phyloP scores from a whole-genome alignment of 2,888 invertebrate species.

The Pseudococcus jackbeardsleyi region DNA sequence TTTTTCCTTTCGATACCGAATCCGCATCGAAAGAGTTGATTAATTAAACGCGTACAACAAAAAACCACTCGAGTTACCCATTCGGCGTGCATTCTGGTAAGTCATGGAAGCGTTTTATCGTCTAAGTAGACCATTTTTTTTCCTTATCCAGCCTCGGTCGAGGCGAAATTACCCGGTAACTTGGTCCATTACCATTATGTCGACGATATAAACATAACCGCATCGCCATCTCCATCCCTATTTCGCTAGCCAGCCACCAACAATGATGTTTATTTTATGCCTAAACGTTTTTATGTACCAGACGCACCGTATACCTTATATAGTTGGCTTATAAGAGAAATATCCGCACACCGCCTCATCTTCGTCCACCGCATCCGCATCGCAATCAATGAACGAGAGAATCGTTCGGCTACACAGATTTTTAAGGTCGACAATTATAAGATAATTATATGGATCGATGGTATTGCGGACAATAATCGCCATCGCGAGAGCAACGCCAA shows the following conservation, averaged over 20 bases:
- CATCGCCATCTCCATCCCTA: background rate
- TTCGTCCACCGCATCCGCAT: background rate
- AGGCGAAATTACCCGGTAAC: background rate
- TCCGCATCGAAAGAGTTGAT: constrained; percentile 1
- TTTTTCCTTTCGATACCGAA: constrained; percentile 29
- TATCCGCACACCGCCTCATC: background rate
- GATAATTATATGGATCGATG: constrained; percentile 54
- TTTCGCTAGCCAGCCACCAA: background rate
- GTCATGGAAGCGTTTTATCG: background rate
- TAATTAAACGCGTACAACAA: constrained; percentile 11
- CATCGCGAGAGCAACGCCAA: background rate
- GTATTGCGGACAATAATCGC: constrained; percentile 37
- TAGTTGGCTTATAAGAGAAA: background rate
- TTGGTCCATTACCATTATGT: constrained; percentile 11
- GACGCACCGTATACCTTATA: background rate
- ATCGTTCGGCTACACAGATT: constrained; percentile 49
- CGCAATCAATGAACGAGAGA: background rate
- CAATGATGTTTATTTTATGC: constrained; percentile 37
- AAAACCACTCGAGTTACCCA: constrained; percentile 22
- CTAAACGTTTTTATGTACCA: background rate
- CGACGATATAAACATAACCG: constrained; percentile 29
- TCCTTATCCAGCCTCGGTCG: background rate
- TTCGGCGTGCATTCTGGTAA: constrained; percentile 18
- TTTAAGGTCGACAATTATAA: constrained; percentile 56
- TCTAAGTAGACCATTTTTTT: constrained; percentile 32